These are phyloP conservation scores for Cephalopterus ornatus DNA, from an alignment of 2,113 vertebrate genomes.

Conservation along the genomic window DNA sequence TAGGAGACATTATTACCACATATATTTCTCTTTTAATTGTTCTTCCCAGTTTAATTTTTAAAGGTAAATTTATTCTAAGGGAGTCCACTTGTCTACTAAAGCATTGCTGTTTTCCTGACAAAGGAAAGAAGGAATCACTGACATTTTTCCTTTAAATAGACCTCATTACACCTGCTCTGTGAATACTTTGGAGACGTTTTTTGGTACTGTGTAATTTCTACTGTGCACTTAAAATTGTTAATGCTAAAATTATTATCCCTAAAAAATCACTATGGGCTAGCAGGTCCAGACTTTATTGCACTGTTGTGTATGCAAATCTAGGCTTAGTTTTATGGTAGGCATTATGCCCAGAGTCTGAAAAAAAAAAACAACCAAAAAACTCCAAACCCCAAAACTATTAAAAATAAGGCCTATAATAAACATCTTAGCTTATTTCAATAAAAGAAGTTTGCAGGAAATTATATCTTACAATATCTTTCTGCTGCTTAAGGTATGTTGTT, in stretches of 20 bases:
- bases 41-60: background rate
- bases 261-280: background rate
- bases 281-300: background rate
- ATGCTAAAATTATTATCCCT: constrained; percentile 44
- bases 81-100: background rate
- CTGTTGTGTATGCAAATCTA: constrained; percentile 9
- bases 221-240: constrained; percentile 24
- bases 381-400: background rate
- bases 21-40: background rate
- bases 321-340: background rate
- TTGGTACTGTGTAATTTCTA: background rate
- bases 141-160: background rate
- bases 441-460: background rate
- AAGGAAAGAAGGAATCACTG: background rate
- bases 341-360: background rate
- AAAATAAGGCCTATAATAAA: constrained; percentile 29
- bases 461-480: background rate
- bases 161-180: background rate
- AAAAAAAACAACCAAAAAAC: background rate
- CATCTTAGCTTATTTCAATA: constrained; percentile 7
- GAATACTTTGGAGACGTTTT: background rate
- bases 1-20: background rate
- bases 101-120: background rate
- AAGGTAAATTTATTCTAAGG: background rate
- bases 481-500: constrained; percentile 6